Conservation (phyloP, 2,888 invertebrate genomes). For the Macrophya alboannulata region DNA sequence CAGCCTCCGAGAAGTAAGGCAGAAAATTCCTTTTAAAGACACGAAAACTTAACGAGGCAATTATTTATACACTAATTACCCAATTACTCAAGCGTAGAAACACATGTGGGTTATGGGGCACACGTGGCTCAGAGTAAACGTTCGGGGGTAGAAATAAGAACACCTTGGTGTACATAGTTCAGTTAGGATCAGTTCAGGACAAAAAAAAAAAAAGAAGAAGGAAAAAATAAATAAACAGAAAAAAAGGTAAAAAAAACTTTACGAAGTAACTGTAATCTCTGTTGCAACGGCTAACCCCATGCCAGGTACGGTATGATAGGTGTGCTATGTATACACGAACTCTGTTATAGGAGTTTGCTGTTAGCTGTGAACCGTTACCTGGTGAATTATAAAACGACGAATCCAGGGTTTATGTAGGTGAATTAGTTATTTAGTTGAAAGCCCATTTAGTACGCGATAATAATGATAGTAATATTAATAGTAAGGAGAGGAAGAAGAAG, state of each 20-base stretch:
- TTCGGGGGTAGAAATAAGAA: background rate
- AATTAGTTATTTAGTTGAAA: background rate
- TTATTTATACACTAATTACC: constrained; percentile 13
- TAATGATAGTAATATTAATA: no score
- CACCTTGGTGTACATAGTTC: background rate
- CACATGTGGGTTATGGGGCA: constrained; percentile 16
- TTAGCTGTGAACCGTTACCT: constrained; percentile 35
- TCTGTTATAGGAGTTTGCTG: constrained; percentile 26
- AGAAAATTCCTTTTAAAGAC: background rate
- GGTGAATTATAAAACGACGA: background rate
- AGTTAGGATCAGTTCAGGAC: background rate
- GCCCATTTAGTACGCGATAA: background rate
- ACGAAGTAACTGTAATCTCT: constrained; percentile 44
- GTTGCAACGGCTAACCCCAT: constrained; percentile 26
- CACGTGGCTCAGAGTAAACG: background rate
- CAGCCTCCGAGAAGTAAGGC: background rate
- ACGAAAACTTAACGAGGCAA: background rate
- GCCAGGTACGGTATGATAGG: constrained; percentile 20
- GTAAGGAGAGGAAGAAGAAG: no score
- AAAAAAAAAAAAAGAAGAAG: background rate
- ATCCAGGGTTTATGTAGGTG: background rate
- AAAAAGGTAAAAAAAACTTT: constrained; percentile 3
- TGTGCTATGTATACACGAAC: background rate
- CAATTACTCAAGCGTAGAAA: background rate
- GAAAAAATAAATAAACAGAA: no score